These are phyloP conservation scores for Calidris pygmaea DNA, from an alignment of 2,113 vertebrate genomes.

Conservation along the genomic window DNA sequence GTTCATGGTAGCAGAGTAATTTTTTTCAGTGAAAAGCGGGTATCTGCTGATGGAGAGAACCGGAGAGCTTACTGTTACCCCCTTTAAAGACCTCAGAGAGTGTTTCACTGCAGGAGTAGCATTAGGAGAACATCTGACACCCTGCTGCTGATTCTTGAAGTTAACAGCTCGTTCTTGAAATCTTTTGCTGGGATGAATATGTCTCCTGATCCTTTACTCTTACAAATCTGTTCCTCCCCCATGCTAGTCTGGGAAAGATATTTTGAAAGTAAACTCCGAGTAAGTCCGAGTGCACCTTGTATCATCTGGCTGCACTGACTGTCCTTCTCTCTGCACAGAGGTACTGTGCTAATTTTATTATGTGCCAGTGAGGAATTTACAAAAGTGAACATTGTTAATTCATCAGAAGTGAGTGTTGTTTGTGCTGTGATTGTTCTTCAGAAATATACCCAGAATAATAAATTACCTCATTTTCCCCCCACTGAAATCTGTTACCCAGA, in stretches of 20 bases:
- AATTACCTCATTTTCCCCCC: fast-evolving
- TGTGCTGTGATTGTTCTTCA: neutral
- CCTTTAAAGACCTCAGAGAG: neutral
- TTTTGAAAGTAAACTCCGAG: neutral
- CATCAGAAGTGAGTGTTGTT: neutral
- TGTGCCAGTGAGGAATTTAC: neutral
- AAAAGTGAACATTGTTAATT: neutral
- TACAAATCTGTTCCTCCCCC: neutral
- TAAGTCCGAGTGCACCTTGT: neutral
- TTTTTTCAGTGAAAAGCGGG: neutral
- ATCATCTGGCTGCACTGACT: neutral
- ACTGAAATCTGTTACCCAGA: neutral
- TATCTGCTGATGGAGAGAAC: neutral
- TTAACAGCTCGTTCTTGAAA: neutral
- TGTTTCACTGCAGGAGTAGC: neutral
- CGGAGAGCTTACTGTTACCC: neutral
- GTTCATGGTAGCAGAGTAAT: fast-evolving
- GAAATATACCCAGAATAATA: neutral
- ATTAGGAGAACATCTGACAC: neutral
- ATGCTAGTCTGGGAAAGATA: neutral
- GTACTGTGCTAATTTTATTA: neutral
- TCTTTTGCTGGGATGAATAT: neutral
- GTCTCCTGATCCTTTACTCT: neutral
- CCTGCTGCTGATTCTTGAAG: neutral
- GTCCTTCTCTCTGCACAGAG: neutral